Conservation (phyloP, 2,113 vertebrate genomes). For the Rattus norvegicus region DNA sequence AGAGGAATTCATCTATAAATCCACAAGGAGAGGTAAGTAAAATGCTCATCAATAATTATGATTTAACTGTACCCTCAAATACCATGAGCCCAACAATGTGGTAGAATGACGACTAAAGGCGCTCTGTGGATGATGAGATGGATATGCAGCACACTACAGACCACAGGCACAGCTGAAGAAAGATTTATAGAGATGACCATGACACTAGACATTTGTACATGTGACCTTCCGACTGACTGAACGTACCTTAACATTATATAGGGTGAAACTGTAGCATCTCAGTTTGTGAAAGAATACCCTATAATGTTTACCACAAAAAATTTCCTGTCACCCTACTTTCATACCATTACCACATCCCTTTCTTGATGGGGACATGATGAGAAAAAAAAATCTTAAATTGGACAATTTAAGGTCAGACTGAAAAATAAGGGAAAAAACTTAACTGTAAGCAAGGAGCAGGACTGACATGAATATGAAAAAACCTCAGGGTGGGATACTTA, state of each 20-base stretch:
- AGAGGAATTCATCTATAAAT: neutral
- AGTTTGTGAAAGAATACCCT: neutral
- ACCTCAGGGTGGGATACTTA: neutral
- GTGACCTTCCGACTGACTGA: neutral
- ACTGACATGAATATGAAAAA: neutral
- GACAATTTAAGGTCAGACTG: neutral
- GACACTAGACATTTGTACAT: neutral
- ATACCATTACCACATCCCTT: neutral
- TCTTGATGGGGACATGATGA: neutral
- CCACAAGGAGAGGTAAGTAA: neutral
- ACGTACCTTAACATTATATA: neutral
- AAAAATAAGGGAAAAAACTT: neutral
- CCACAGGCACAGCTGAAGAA: neutral
- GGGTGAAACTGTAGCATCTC: too few relatives aligned
- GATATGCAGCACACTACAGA: neutral
- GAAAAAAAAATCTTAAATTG: neutral
- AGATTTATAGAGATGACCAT: neutral
- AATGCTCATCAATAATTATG: neutral
- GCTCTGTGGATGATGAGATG: neutral
- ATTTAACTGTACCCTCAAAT: neutral
- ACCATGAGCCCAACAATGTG: neutral
- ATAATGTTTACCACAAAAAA: neutral
- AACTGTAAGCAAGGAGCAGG: neutral
- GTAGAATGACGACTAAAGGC: neutral
- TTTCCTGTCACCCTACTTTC: neutral